phyloP scores from a whole-genome alignment of 2,888 invertebrate genomes.

The Muscina levida region DNA sequence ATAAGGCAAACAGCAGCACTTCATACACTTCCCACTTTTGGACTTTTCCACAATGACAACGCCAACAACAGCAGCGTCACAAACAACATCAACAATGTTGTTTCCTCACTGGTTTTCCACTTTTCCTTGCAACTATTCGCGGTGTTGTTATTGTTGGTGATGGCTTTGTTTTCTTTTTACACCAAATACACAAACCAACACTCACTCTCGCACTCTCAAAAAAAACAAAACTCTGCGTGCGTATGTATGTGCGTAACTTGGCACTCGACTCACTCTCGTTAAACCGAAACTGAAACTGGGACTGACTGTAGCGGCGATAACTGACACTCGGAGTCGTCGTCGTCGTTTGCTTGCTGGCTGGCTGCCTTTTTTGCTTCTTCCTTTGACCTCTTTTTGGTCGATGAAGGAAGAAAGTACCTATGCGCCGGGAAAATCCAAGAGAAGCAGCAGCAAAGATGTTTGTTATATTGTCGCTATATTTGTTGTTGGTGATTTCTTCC shows the following conservation, averaged over 20 bases:
- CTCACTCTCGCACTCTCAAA: conserved; percentile 39
- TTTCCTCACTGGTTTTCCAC: conserved; percentile 21
- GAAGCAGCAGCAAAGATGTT: neutral
- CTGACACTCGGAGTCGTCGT: neutral
- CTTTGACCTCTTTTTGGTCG: conserved; percentile 63
- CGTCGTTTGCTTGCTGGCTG: neutral
- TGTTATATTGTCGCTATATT: neutral
- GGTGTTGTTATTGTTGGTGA: conserved; percentile 14
- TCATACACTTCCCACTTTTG: neutral
- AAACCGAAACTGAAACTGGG: too few relatives aligned
- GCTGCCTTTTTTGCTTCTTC: conserved; percentile 53
- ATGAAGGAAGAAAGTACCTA: too few relatives aligned
- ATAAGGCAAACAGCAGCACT: conserved; percentile 4
- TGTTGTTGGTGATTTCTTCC: conserved; percentile 11
- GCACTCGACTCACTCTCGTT: too few relatives aligned
- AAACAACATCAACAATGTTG: neutral
- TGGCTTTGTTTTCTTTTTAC: conserved; percentile 30
- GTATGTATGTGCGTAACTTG: too few relatives aligned
- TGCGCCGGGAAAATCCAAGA: neutral
- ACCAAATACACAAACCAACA: conserved; percentile 26
- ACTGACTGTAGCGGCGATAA: too few relatives aligned
- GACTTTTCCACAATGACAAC: neutral
- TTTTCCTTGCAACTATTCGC: neutral
- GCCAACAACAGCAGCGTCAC: neutral
- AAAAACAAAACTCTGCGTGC: too few relatives aligned